Conservation (phyloP, 2,113 vertebrate species). For the Tretioscincus oriximinensis region DNA sequence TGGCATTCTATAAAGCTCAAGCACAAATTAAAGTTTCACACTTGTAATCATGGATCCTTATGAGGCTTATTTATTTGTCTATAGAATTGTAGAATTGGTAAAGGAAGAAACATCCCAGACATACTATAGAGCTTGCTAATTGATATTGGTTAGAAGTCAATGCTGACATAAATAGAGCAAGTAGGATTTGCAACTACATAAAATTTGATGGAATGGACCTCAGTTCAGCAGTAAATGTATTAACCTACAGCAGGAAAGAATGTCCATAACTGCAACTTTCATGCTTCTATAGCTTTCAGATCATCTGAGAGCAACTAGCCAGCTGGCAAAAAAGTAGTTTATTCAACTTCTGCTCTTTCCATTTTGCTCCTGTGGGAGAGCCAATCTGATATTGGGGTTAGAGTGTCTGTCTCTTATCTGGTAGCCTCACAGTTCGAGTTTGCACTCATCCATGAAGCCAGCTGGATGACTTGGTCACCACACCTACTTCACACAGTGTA, state of each 20-base stretch:
- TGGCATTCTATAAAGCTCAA: constrained; percentile 13
- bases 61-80: constrained; percentile 24
- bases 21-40: constrained; percentile 5
- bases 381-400: too few species aligned
- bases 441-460: too few species aligned
- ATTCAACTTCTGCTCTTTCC: not conserved
- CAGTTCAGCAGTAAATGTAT: constrained; percentile 2
- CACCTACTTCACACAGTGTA: too few species aligned
- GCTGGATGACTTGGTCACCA: too few species aligned
- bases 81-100: constrained; percentile 32
- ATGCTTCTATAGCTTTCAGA: not conserved
- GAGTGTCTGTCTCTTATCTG: too few species aligned
- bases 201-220: constrained; percentile 5
- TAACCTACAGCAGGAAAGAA: constrained; percentile 14
- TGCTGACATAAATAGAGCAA: constrained; percentile 1
- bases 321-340: not conserved
- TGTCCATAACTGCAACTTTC: not conserved
- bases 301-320: constrained; percentile 8
- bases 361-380: not conserved
- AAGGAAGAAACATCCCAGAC: constrained; percentile 36
- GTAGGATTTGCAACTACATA: not conserved
- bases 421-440: too few species aligned
- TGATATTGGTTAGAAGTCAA: not conserved
- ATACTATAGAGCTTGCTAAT: not conserved
- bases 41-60: not conserved